Base-by-base conservation (phyloP, 2,888 invertebrate genomes). In the Oxytorus armatus region DNA sequence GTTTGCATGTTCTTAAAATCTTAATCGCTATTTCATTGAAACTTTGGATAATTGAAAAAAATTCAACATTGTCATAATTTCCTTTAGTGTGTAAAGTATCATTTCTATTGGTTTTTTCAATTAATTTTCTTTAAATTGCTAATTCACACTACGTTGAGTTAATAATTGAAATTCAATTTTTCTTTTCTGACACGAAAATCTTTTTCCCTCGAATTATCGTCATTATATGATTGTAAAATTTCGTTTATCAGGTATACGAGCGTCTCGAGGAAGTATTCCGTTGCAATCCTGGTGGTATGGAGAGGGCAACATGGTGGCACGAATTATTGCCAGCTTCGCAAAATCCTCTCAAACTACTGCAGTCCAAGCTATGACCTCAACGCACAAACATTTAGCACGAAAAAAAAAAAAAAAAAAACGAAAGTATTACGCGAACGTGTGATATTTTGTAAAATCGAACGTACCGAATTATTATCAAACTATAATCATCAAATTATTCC, bases 271-370 rank as follows among this genome's bases (percentile, higher is more conserved):
- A 94, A 79, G 94, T 94, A 80, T 94, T 96, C 90, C 95, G 95
- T 92, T 94, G 95, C 83, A 94, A 95, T 84, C 94, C 94, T 0
- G 95, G 95, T 3, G 95, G 94, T 0, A 94, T 95, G 90, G 95
- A 95, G 84, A 93, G 96, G 68, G 95, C 96, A 1, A 84, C 93
- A 0, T 96, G 96, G 96, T 96, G 96, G 96, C 92, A 92, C 70
- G 94, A 95, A 86, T 92, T 94, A 51, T 88, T 93, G 69, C 81
- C 84, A 10, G 88, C 87, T 0, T 85, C 87, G 3, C 70, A 86
- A 61, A 87, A 87, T 75, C 89, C 89, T n/a, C 83, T 89, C 0
- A 66, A 84, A 72, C 49, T 82, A 65, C 86, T 84, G 18, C 74
- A 51, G 14, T 87, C 89, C 10, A 90, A 90, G 75, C 88, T 90